A percentile compares a stretch with the other conserved stretches of the same genome.
Evolutionary conservation across 2,113 vertebrate genomes (phyloP).

Genomic region (Silurus meridionalis): DNA sequence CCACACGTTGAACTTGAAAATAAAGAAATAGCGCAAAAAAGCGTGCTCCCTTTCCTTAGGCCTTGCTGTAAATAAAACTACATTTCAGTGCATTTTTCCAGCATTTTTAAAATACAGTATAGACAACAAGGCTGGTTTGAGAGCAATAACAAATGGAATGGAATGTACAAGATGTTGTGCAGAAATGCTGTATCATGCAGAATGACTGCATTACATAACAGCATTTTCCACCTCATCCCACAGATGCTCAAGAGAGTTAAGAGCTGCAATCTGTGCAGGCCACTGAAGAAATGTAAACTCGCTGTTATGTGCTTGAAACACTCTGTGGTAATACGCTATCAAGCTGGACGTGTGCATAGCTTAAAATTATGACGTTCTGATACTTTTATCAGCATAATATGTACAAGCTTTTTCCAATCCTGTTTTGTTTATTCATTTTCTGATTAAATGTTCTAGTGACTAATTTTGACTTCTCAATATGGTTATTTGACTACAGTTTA

Average conservation of each 20-base stretch:
- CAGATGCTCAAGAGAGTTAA: neutral
- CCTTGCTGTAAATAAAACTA: neutral
- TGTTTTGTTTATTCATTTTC: neutral
- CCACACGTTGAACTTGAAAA: neutral
- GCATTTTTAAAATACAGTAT: neutral
- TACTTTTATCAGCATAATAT: neutral
- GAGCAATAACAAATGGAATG: neutral
- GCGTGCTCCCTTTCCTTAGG: neutral
- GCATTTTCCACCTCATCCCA: neutral
- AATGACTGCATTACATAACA: conserved; percentile 6
- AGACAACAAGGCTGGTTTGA: neutral
- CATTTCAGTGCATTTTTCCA: neutral
- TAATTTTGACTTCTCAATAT: neutral
- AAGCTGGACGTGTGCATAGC: neutral
- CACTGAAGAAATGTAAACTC: neutral
- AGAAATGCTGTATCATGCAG: neutral
- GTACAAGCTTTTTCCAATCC: neutral
- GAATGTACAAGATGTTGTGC: neutral
- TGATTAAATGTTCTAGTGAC: neutral
- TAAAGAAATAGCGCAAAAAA: neutral
- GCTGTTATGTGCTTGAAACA: conserved; percentile 4
- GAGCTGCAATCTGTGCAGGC: neutral
- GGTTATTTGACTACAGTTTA: neutral
- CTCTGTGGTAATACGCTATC: neutral
- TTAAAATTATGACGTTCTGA: neutral